Percentiles rank a stretch among this genome's conserved stretches.
Conservation (phyloP, 2,888 invertebrate genomes). For the Drosophila anomalipes region DNA sequence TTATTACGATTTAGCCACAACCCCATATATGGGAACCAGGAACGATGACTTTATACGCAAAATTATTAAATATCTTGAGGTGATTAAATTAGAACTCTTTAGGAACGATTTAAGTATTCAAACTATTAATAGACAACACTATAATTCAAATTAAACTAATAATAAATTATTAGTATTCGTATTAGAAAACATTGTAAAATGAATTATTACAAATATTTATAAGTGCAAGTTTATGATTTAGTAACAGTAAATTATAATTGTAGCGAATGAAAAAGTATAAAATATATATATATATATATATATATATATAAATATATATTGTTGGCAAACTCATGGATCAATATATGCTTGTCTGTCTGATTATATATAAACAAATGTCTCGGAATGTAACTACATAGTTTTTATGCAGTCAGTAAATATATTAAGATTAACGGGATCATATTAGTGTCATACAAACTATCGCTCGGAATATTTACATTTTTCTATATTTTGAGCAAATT, state of each 20-base stretch:
- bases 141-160: not conserved
- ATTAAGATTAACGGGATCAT: not conserved
- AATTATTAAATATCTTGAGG: not conserved
- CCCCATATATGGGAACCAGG: fast-evolving
- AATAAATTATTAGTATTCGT: not conserved
- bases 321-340: not conserved
- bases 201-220: not conserved
- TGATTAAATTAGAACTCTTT: not conserved
- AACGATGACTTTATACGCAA: not conserved
- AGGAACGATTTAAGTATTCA: not conserved
- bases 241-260: not conserved
- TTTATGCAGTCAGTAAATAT: not conserved
- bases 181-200: not conserved
- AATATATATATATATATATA: not conserved
- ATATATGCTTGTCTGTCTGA: not conserved
- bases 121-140: not conserved
- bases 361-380: not conserved
- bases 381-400: too few species aligned
- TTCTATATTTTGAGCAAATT: not conserved
- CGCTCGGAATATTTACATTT: not conserved
- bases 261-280: not conserved
- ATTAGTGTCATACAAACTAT: not conserved
- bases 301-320: not conserved
- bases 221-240: fast-evolving
- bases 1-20: not conserved